Evolutionary conservation across 1,140 invertebrate genomes (phyloP).

Genomic region (Drepana arcuata): DNA sequence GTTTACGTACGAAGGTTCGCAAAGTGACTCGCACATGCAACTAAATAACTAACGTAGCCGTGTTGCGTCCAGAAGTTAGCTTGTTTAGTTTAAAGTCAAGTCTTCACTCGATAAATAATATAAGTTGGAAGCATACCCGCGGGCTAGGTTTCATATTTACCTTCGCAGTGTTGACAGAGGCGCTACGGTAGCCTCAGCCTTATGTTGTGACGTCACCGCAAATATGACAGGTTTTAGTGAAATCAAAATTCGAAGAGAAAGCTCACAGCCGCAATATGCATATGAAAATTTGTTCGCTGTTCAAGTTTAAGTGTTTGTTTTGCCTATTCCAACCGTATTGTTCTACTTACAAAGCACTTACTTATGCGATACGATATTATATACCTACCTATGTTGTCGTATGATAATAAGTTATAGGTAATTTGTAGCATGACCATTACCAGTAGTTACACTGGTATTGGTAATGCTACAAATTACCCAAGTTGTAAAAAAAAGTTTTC

Average conservation of each 20-base stretch:
- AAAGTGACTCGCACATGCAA: conserved; percentile 16
- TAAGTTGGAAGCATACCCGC: conserved; percentile 30
- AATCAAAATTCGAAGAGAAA: conserved; percentile 27
- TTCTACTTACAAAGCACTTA: no score
- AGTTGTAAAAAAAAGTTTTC: no score
- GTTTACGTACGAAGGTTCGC: no score
- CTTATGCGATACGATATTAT: no score
- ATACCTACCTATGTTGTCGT: no score
- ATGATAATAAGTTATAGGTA: no score
- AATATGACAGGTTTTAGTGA: conserved; percentile 23
- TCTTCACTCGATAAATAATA: conserved; percentile 45
- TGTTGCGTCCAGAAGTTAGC: conserved; percentile 31
- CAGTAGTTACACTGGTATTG: no score
- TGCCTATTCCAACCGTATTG: no score
- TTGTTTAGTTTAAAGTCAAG: conserved; percentile 43
- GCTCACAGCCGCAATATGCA: conserved; percentile 14
- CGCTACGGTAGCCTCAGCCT: conserved; percentile 16
- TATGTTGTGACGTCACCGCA: conserved; percentile 16
- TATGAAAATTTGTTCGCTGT: conserved; percentile 9
- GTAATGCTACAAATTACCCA: no score
- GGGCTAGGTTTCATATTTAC: conserved; percentile 47
- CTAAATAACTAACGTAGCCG: conserved; percentile 21
- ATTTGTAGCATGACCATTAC: no score
- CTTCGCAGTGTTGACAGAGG: conserved; percentile 39
- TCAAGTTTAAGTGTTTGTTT: no score